phyloP scores from a whole-genome alignment of 2,888 invertebrate species.

The Scaeva pyrastri region DNA sequence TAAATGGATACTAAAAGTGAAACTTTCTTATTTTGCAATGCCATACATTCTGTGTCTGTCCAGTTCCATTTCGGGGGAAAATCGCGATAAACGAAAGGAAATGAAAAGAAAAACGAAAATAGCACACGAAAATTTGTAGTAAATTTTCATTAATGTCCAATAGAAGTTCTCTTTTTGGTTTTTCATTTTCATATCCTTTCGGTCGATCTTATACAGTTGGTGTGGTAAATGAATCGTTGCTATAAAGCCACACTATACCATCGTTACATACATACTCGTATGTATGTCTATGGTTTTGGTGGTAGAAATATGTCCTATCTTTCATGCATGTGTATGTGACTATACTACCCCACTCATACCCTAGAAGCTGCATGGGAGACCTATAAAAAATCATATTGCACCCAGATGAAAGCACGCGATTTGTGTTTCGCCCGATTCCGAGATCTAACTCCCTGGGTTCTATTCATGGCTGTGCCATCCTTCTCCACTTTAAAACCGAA shows the following conservation, averaged over 20 bases:
- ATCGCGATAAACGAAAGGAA: conserved; percentile 35
- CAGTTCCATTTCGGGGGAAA: conserved; percentile 5
- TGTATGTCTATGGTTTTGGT: neutral
- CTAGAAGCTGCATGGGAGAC: conserved; percentile 42
- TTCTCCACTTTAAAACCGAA: neutral
- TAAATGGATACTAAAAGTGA: conserved; percentile 19
- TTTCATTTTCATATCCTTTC: conserved; percentile 77
- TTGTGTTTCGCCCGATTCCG: conserved; percentile 13
- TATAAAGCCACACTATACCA: conserved; percentile 33
- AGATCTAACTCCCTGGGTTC: neutral
- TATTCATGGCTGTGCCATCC: neutral
- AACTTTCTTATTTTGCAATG: conserved; percentile 29
- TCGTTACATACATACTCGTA: no score
- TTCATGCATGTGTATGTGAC: neutral
- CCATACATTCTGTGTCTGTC: conserved; percentile 39
- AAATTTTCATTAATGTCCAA: conserved; percentile 80
- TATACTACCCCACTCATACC: conserved; percentile 36
- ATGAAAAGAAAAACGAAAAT: conserved; percentile 39
- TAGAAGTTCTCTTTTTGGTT: conserved; percentile 71
- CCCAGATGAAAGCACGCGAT: conserved; percentile 65
- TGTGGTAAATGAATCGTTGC: conserved; percentile 53
- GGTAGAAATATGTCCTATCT: conserved; percentile 5
- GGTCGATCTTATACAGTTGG: conserved; percentile 3
- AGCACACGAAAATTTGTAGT: conserved; percentile 76
- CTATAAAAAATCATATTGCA: conserved; percentile 71